Conservation (phyloP, 2,797 vertebrate species). For the Alauda arvensis region DNA sequence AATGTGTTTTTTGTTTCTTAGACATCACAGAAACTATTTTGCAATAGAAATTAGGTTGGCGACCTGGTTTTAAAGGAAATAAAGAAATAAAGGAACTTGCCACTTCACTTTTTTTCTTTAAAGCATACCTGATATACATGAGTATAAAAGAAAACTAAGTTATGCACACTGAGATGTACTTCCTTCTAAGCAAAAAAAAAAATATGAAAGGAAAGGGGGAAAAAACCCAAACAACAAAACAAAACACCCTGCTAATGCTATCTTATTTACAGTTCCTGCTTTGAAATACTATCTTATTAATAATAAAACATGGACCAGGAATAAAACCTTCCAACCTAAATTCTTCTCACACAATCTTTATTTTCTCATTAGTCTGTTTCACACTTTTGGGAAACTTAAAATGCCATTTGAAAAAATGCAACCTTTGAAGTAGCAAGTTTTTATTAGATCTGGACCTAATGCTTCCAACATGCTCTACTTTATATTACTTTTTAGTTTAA, state of each 20-base stretch:
- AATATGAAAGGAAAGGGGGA: background rate
- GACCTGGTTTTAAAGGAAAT: background rate
- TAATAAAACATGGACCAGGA: background rate
- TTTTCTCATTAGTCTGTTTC: background rate
- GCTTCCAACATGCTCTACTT: background rate
- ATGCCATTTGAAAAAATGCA: background rate
- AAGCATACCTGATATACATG: background rate
- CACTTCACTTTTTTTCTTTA: background rate
- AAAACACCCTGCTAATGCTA: background rate
- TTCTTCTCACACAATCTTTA: background rate
- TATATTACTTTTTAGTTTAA: background rate
- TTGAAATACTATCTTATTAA: background rate
- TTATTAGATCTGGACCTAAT: background rate
- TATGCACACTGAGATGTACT: background rate
- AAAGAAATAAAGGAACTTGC: background rate
- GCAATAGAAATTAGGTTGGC: background rate
- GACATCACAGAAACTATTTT: background rate
- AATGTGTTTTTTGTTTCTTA: background rate
- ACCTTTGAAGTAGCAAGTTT: background rate
- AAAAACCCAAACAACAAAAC: accelerated
- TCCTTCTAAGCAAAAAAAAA: background rate
- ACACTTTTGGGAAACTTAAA: background rate
- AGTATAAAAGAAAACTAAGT: no score
- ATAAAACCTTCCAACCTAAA: background rate
- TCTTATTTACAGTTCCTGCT: background rate